Conservation (phyloP, 2,797 vertebrate species). For the Gobio occitaniae region DNA sequence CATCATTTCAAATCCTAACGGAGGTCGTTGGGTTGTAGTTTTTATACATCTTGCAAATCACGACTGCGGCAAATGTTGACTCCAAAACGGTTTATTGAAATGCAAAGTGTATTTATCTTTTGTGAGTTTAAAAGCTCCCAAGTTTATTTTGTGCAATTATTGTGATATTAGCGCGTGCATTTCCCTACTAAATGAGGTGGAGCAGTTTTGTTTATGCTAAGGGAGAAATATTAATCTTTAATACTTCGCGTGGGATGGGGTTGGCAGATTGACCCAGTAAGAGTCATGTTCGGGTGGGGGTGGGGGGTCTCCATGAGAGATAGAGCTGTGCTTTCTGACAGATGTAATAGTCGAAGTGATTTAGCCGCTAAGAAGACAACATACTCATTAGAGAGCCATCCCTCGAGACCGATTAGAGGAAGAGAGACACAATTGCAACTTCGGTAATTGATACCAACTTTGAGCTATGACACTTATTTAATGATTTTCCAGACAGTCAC, state of each 20-base stretch:
- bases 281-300: conserved; percentile 62
- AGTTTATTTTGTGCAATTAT: conserved; percentile 51
- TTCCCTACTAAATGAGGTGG: conserved; percentile 47
- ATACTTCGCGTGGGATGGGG: conserved; percentile 74
- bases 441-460: conserved; percentile 84
- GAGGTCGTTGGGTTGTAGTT: too few species aligned
- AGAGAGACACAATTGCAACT: conserved; percentile 80
- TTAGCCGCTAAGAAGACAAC: conserved; percentile 84
- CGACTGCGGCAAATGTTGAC: conserved; percentile 37
- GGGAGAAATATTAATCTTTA: conserved; percentile 64
- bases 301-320: conserved; percentile 83
- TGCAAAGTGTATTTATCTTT: conserved; percentile 43
- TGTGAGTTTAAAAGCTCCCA: conserved; percentile 36
- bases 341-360: conserved; percentile 90
- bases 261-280: conserved; percentile 81
- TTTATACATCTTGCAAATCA: background rate
- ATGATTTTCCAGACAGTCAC: conserved; percentile 63
- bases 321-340: conserved; percentile 85
- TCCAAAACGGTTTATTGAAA: conserved; percentile 14
- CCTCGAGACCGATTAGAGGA: conserved; percentile 88
- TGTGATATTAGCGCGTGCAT: conserved; percentile 26
- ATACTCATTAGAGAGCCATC: conserved; percentile 83
- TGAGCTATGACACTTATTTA: conserved; percentile 81
- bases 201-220: conserved; percentile 52
- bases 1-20: conserved; percentile 55